phyloP scores from a whole-genome alignment of 2,113 vertebrate genomes.

The Periophthalmus modestus region DNA sequence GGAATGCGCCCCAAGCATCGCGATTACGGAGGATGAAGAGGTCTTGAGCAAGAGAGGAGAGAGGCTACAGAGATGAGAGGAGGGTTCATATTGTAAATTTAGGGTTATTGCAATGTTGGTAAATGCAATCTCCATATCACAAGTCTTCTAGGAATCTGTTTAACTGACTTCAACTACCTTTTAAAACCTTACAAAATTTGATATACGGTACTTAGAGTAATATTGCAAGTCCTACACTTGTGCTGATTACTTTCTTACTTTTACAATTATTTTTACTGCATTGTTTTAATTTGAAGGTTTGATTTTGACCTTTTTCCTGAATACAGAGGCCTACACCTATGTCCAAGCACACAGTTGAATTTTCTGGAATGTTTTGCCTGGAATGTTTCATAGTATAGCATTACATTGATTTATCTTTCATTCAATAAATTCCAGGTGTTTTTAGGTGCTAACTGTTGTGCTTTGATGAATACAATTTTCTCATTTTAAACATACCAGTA shows the following conservation, averaged over 20 bases:
- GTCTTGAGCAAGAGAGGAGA: constrained; percentile 54
- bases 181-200: not conserved
- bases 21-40: constrained; percentile 79
- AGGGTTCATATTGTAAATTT: not conserved
- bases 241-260: too few species aligned
- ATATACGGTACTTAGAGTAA: too few species aligned
- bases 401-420: not conserved
- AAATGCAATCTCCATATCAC: not conserved
- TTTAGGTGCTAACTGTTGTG: too few species aligned
- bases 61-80: constrained; percentile 59
- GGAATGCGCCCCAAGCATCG: constrained; percentile 76
- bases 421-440: too few species aligned
- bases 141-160: not conserved
- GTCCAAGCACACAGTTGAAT: not conserved
- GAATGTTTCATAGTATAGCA: not conserved
- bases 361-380: too few species aligned
- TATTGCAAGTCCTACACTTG: too few species aligned
- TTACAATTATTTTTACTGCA: not conserved
- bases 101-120: not conserved
- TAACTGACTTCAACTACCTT: not conserved
- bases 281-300: not conserved
- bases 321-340: not conserved
- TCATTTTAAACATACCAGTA: too few species aligned
- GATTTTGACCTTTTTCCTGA: not conserved
- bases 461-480: too few species aligned